These are phyloP conservation scores for Cydia pomonella DNA, from an alignment of 1,140 invertebrate genomes.

Conservation along the genomic window DNA sequence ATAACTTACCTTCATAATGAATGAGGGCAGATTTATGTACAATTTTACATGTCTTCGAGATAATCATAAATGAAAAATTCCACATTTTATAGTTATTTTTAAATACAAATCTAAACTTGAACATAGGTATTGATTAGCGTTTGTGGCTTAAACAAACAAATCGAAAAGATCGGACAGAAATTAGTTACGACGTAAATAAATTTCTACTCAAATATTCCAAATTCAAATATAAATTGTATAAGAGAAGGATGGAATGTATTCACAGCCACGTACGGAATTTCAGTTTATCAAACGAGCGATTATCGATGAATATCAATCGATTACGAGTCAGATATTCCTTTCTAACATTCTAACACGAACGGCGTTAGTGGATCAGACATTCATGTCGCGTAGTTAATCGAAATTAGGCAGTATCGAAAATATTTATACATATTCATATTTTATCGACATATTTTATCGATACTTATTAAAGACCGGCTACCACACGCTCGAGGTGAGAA, in stretches of 20 bases:
- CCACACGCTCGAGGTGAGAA: constrained; percentile 79
- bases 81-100: constrained; percentile 36
- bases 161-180: constrained; percentile 10
- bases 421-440: constrained; percentile 78
- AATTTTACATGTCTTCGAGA: constrained; percentile 14
- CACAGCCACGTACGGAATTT: constrained; percentile 27
- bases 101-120: constrained; percentile 22
- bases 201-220: constrained; percentile 5
- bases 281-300: constrained; percentile 26
- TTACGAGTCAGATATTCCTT: constrained; percentile 28
- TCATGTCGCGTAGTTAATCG: constrained; percentile 32
- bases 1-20: constrained; percentile 48
- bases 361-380: constrained; percentile 27
- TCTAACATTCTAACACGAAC: constrained; percentile 28
- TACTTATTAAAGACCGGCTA: constrained; percentile 79
- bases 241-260: neutral
- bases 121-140: neutral
- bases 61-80: neutral
- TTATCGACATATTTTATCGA: constrained; percentile 78
- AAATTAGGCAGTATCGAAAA: constrained; percentile 64
- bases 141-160: constrained; percentile 2
- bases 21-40: constrained; percentile 49
- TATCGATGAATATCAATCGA: constrained; percentile 31
- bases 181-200: neutral
- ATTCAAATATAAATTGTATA: constrained; percentile 5